Percentiles rank a stretch among this genome's conserved stretches.
These are phyloP conservation scores for Agrenia bidenticulata DNA, from an alignment of 2,888 invertebrate species.

Conservation along the genomic window DNA sequence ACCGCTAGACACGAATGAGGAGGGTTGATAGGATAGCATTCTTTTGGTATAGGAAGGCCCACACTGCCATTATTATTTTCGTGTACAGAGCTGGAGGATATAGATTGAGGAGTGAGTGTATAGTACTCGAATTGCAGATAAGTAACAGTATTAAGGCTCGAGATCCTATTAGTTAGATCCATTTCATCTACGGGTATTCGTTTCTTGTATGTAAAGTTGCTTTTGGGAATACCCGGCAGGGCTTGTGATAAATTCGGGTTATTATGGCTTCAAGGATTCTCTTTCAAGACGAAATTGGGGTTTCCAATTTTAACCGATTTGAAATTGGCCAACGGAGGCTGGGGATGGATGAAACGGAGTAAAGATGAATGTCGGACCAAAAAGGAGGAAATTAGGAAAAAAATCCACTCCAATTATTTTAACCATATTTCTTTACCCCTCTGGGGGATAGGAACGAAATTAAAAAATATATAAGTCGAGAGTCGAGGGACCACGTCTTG, in stretches of 20 bases:
- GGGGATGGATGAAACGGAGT: conserved; percentile 1
- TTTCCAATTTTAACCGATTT: conserved; percentile 12
- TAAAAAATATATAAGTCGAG: neutral
- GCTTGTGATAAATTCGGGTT: conserved; percentile 7
- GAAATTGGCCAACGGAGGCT: conserved; percentile 8
- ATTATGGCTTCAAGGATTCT: conserved; percentile 2
- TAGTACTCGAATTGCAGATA: too few species aligned
- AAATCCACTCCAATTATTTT: conserved; percentile 2
- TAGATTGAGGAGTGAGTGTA: too few species aligned
- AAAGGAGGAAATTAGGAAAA: conserved; percentile 7
- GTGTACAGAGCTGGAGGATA: too few species aligned
- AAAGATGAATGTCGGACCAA: neutral
- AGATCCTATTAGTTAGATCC: too few species aligned
- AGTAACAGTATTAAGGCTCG: too few species aligned
- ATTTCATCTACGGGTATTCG: too few species aligned
- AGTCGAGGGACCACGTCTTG: too few species aligned
- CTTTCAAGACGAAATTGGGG: conserved; percentile 3
- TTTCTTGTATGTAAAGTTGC: too few species aligned
- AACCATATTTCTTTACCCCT: conserved; percentile 5
- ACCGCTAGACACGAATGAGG: too few species aligned
- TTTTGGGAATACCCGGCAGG: conserved; percentile 6
- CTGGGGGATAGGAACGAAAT: conserved; percentile 4
- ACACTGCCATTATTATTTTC: too few species aligned
- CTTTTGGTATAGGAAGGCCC: too few species aligned
- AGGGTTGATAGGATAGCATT: too few species aligned